Base-by-base conservation (phyloP, 2,797 vertebrate genomes). In the Rhinogobio ventralis region DNA sequence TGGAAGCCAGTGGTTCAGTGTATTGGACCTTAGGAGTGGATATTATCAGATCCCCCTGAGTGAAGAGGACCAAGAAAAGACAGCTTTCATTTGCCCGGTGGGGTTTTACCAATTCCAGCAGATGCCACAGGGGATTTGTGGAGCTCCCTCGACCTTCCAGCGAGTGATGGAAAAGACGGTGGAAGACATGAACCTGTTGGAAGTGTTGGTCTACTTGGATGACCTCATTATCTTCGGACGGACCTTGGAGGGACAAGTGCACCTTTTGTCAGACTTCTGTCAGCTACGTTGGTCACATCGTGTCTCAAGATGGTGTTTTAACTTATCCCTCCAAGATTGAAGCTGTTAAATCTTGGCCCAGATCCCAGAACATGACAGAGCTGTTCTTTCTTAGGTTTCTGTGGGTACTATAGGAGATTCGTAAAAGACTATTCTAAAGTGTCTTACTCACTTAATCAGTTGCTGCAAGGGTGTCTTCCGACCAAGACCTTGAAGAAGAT, bases 21-120 rank as follows among this genome's bases (percentile, higher is more conserved):
- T 55, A 15, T 76, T 76, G 74, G 51, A 76, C 14, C 74, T 76
- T 7, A 76, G 74, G 10, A 75, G 49, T 75, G 73, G 73, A 19
- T 75, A 75, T 23, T 75, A 75, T 11, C 73, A 75, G 46, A 75
- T 75, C 6, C 73, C 73, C 1, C 8, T 55, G 46, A 53, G 73
- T 75, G n/a, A n/a, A n/a, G n/a, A n/a, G n/a, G 73, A 75, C 2
- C 28, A 55, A 55, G 49, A 75, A 23, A 75, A 55, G 51, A 75
- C 19, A 1, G n/a, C 69, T 5, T 73, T 73, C 42, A 73, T 73
- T 19, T 73, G 14, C 45, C 69, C 42, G 7, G 42, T 57, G 28
- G 74, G 51, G 10, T 57, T 76, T 8, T 76, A 76, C 8, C 30
- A 76, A 13, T 76, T 76, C 8, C 25, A 76, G 20, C 2, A 20